Evolutionary conservation across 2,888 invertebrate genomes (phyloP).

Genomic region (Thereva nobilitata): DNA sequence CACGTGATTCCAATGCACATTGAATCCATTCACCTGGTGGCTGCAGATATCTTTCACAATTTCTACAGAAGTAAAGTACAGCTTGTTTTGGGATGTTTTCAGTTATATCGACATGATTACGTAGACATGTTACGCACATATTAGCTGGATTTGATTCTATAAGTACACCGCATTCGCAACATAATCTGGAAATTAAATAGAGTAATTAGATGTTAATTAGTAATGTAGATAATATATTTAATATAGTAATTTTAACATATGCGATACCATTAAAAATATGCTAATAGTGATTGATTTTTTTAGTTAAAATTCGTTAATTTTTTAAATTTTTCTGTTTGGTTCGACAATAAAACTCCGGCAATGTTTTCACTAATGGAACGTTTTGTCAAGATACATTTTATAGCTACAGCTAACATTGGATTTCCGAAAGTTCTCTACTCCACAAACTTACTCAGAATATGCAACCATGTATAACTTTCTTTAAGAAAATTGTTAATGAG

Average conservation of each 20-base stretch:
- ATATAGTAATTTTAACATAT: background rate
- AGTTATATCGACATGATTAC: conserved; percentile 91
- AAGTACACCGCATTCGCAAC: conserved; percentile 90
- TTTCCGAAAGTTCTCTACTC: no score
- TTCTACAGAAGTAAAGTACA: conserved; percentile 85
- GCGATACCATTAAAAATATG: background rate
- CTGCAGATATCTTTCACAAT: conserved; percentile 93
- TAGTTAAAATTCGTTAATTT: background rate
- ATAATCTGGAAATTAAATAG: conserved; percentile 64
- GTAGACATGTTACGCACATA: conserved; percentile 94
- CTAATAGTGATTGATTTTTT: background rate
- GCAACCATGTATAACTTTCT: background rate
- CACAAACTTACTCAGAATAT: background rate
- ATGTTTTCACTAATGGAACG: no score
- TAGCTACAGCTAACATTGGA: no score
- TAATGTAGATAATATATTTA: background rate
- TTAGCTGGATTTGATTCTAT: conserved; percentile 96
- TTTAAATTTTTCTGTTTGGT: background rate
- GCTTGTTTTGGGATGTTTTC: conserved; percentile 95
- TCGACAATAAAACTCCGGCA: no score
- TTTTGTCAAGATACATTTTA: no score
- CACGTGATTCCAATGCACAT: conserved; percentile 85
- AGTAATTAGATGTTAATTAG: background rate
- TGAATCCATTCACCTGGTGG: conserved; percentile 89
- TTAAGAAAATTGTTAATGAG: no score